phyloP scores from a whole-genome alignment of 2,113 vertebrate genomes.

The Felis catus region F.catus_Fca126_mat1.0 CM031413.1:24391501-24392000 shows the following conservation, averaged over 20 bases:
- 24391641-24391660: neutral
- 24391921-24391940: too few species aligned
- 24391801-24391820: constrained; percentile 13
- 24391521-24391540: neutral
- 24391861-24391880: too few species aligned
- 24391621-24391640: neutral
- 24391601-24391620: neutral
- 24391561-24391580: neutral
- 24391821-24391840: neutral
- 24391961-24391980: too few species aligned
- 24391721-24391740: neutral
- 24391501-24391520: neutral
- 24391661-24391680: neutral
- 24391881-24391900: too few species aligned
- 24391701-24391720: neutral
- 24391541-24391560: neutral
- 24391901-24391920: too few species aligned
- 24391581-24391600: neutral
- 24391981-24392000: too few species aligned
- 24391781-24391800: neutral
- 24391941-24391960: too few species aligned
- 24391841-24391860: too few species aligned
- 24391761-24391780: constrained; percentile 31
- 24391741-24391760: neutral
- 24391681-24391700: neutral